These are phyloP conservation scores for Spermophilus dauricus DNA, from an alignment of 2,113 vertebrate species.

Conservation along the genomic window DNA sequence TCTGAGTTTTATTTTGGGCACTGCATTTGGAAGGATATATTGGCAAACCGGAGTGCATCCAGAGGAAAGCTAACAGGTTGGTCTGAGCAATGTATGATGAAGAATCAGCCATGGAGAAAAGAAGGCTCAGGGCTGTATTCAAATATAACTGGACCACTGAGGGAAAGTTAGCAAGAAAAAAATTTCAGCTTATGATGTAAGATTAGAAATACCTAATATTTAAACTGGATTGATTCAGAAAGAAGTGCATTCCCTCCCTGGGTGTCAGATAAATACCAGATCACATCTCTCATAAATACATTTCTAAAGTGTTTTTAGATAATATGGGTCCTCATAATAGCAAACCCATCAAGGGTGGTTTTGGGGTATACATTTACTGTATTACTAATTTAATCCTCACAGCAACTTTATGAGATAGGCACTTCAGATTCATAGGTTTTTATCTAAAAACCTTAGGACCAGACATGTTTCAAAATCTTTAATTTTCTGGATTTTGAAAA, in stretches of 20 bases:
- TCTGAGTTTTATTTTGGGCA: background rate
- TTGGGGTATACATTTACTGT: background rate
- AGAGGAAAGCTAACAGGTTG: background rate
- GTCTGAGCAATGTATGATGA: background rate
- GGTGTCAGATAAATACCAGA: slow-evolving; percentile 21
- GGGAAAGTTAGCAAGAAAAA: background rate
- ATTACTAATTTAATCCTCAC: background rate
- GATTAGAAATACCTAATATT: background rate
- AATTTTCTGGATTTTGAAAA: slow-evolving; percentile 38
- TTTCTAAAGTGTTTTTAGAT: background rate
- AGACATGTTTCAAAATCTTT: slow-evolving; percentile 18
- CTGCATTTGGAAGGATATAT: slow-evolving; percentile 4
- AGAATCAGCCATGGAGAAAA: background rate
- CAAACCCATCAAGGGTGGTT: background rate
- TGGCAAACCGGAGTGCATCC: background rate
- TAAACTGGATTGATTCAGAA: background rate
- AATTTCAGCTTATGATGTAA: background rate
- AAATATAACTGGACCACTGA: background rate
- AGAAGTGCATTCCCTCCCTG: background rate
- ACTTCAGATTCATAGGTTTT: background rate
- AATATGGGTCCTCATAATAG: background rate
- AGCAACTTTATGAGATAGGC: background rate
- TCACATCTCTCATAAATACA: background rate
- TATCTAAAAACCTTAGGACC: background rate
- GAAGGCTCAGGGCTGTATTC: background rate